Conservation (phyloP, 2,113 vertebrate species). For the Ctenomys sociabilis region DNA sequence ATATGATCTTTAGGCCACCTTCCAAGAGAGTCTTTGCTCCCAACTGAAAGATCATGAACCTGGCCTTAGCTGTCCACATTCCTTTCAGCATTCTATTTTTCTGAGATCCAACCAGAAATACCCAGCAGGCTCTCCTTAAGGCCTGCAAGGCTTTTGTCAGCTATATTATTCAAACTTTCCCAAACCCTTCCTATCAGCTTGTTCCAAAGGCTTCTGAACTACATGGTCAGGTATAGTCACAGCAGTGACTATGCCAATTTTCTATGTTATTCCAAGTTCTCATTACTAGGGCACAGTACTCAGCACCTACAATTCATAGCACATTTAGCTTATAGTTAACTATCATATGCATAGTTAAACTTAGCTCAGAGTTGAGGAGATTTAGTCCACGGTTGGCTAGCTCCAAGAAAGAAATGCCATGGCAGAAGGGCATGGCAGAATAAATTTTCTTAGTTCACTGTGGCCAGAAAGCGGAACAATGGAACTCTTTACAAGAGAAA, state of each 20-base stretch:
- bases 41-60: background rate
- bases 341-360: background rate
- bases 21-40: background rate
- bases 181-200: background rate
- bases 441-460: background rate
- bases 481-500: background rate
- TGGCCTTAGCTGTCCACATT: background rate
- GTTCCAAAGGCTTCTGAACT: background rate
- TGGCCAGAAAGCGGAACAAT: background rate
- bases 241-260: background rate
- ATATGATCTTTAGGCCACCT: background rate
- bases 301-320: background rate
- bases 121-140: background rate
- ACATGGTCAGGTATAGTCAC: background rate
- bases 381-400: background rate
- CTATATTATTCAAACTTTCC: background rate
- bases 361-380: background rate
- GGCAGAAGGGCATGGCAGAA: background rate
- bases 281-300: background rate
- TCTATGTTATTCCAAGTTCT: background rate
- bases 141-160: background rate
- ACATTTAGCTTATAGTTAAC: background rate
- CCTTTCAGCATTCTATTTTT: background rate
- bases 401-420: background rate
- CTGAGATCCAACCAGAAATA: background rate